A percentile compares a stretch with the other conserved stretches of the same genome.
phyloP scores from a whole-genome alignment of 2,888 invertebrate species.

The Eristalinus sepulchralis region DNA sequence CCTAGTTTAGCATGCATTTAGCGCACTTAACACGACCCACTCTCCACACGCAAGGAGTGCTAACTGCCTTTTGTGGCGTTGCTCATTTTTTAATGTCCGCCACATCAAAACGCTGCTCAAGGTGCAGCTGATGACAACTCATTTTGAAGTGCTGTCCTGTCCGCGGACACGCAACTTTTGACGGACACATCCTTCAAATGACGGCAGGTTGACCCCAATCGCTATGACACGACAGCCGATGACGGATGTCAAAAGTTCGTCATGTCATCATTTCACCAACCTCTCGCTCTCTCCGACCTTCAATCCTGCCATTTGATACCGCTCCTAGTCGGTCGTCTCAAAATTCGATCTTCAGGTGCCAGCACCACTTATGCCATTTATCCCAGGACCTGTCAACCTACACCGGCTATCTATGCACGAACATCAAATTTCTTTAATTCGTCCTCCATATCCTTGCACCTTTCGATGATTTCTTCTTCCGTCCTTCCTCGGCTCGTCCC shows the following conservation, averaged over 20 bases:
- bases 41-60: background rate
- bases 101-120: background rate
- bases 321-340: background rate
- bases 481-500: background rate
- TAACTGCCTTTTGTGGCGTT: background rate
- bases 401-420: conserved; percentile 27
- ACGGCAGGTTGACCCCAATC: background rate
- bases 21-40: background rate
- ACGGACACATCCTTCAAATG: background rate
- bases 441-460: conserved; percentile 65
- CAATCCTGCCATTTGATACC: background rate
- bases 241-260: background rate
- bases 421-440: conserved; percentile 63
- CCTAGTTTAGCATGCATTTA: background rate
- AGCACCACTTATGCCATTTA: background rate
- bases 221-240: background rate
- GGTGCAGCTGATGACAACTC: background rate
- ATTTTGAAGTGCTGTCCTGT: background rate
- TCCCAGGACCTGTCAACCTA: conserved; percentile 29
- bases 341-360: background rate
- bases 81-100: background rate
- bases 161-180: background rate
- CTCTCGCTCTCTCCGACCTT: background rate
- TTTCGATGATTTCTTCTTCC: conserved; percentile 35
- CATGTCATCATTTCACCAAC: background rate